phyloP scores from a whole-genome alignment of 1,140 invertebrate species.

The Drosophila yakuba region DNA sequence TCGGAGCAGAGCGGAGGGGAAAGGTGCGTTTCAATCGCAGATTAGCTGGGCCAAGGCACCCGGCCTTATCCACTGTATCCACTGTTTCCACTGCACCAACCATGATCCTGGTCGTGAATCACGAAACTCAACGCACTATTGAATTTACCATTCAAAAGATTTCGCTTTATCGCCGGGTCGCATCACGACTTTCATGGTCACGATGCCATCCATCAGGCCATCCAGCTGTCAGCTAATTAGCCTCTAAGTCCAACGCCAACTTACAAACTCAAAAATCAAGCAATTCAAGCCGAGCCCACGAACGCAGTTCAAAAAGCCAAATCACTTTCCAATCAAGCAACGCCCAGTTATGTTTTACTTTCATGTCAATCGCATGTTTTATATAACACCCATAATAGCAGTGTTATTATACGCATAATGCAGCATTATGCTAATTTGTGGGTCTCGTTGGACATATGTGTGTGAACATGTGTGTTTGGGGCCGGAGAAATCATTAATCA shows the following conservation, averaged over 20 bases:
- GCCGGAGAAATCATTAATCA: constrained; percentile 77
- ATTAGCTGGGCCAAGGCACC: constrained; percentile 25
- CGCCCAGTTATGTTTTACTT: constrained; percentile 74
- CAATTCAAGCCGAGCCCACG: constrained; percentile 17
- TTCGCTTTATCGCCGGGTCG: constrained; percentile 4
- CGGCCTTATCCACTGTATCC: constrained; percentile 6
- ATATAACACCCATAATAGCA: constrained; percentile 70
- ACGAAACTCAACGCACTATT: constrained; percentile 41
- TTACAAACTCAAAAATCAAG: constrained; percentile 8
- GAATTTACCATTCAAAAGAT: neutral
- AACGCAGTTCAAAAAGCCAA: constrained; percentile 52
- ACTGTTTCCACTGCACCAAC: neutral
- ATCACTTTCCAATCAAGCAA: constrained; percentile 75
- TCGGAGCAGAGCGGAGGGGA: neutral
- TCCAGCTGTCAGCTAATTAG: constrained; percentile 36
- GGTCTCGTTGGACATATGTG: constrained; percentile 21
- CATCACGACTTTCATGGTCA: constrained; percentile 73
- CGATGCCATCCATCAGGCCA: constrained; percentile 45
- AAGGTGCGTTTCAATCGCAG: constrained; percentile 20
- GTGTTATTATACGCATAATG: constrained; percentile 75
- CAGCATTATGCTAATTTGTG: constrained; percentile 72
- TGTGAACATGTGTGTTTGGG: neutral
- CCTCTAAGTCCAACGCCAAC: constrained; percentile 12
- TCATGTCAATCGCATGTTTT: constrained; percentile 65
- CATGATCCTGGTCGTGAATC: constrained; percentile 43